A percentile compares a stretch with the other conserved stretches of the same genome.
phyloP scores from a whole-genome alignment of 1,140 invertebrate genomes.

The Latrodectus geometricus region DNA sequence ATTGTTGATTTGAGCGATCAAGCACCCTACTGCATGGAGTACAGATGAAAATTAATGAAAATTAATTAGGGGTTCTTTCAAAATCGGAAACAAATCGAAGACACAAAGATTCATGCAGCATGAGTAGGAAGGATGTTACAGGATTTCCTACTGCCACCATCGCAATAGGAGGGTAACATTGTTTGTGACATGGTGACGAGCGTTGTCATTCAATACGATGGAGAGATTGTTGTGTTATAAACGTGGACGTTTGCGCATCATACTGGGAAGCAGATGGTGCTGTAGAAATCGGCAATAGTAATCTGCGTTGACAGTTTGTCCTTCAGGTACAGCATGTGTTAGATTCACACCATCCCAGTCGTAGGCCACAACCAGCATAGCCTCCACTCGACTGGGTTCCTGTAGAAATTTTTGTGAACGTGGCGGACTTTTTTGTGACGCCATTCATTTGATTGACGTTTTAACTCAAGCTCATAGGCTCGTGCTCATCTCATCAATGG shows the following conservation, averaged over 20 bases:
- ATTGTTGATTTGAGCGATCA: conserved; percentile 25
- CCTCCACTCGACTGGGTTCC: no score
- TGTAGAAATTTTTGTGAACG: no score
- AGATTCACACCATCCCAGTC: no score
- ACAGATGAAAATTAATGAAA: conserved; percentile 17
- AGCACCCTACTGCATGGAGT: not conserved
- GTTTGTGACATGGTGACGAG: conserved; percentile 23
- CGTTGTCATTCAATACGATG: conserved; percentile 24
- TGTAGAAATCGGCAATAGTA: no score
- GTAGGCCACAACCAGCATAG: no score
- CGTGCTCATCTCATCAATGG: conserved; percentile 11
- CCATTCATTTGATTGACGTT: conserved; percentile 40
- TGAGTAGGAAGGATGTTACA: conserved; percentile 67
- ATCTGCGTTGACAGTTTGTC: no score
- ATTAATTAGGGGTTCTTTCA: conserved; percentile 19
- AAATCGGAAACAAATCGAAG: conserved; percentile 54
- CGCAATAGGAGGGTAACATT: not conserved
- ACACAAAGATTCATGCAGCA: conserved; percentile 67
- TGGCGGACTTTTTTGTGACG: no score
- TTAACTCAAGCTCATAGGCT: conserved; percentile 35
- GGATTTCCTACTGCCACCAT: conserved; percentile 23
- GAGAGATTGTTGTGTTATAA: conserved; percentile 31
- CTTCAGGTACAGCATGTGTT: no score
- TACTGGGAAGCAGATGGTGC: no score
- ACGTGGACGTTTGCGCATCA: conserved; percentile 26